These are phyloP conservation scores for Elegia similella DNA, from an alignment of 2,888 invertebrate genomes.

Conservation along the genomic window DNA sequence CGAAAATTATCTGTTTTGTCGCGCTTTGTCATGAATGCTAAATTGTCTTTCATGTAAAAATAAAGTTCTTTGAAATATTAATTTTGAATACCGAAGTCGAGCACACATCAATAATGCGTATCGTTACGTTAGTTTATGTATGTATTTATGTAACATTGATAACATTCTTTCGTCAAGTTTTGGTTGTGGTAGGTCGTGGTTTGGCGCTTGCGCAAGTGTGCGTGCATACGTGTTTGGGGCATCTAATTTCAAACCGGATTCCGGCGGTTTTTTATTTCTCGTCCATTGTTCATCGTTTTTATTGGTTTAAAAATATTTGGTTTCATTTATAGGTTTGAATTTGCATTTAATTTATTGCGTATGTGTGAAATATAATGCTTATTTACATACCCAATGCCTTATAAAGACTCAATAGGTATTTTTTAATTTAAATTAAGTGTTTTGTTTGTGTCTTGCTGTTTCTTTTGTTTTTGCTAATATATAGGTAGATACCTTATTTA, in stretches of 20 bases:
- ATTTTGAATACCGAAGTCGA: conserved; percentile 45
- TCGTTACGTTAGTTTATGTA: conserved; percentile 35
- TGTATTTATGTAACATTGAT: conserved; percentile 46
- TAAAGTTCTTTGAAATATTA: conserved; percentile 58
- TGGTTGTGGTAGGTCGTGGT: conserved; percentile 65
- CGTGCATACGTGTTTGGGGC: conserved; percentile 56
- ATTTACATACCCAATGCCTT: background rate
- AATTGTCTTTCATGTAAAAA: conserved; percentile 53
- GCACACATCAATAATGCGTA: conserved; percentile 35
- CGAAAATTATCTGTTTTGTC: conserved; percentile 69
- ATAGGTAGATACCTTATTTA: background rate
- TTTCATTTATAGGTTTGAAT: background rate
- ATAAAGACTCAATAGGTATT: background rate
- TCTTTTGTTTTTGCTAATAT: background rate
- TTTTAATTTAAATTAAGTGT: background rate
- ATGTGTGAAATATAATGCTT: background rate
- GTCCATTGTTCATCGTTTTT: conserved; percentile 23
- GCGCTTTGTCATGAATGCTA: conserved; percentile 57
- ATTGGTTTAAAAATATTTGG: conserved; percentile 16
- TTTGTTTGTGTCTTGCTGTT: background rate
- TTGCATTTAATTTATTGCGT: background rate
- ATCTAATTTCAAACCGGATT: conserved; percentile 63
- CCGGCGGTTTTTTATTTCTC: conserved; percentile 40
- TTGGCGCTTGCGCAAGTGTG: conserved; percentile 35
- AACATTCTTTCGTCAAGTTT: conserved; percentile 34